Evolutionary conservation across 1,140 invertebrate genomes (phyloP).

Genomic region (fruit fly (Drosophila melanogaster)): Release_6_plus_ISO1_MT NT_037436.4:14178501-14179000

Average conservation of each 20-base stretch:
- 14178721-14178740: too few species aligned
- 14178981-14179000: constrained; percentile 19
- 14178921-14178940: constrained; percentile 2
- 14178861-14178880: neutral
- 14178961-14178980: constrained; percentile 12
- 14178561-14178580: neutral
- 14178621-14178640: neutral
- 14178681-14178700: too few species aligned
- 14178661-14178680: too few species aligned
- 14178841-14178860: neutral
- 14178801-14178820: too few species aligned
- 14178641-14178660: neutral
- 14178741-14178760: too few species aligned
- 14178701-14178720: too few species aligned
- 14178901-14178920: neutral
- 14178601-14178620: neutral
- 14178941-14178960: neutral
- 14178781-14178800: too few species aligned
- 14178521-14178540: constrained; percentile 10
- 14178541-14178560: constrained; percentile 4
- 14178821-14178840: neutral
- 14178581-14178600: neutral
- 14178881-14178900: constrained; percentile 13
- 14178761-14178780: too few species aligned
- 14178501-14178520: constrained; percentile 21